Evolutionary conservation across 2,797 vertebrate species (phyloP).

Genomic region (Eleutherodactylus coqui): DNA sequence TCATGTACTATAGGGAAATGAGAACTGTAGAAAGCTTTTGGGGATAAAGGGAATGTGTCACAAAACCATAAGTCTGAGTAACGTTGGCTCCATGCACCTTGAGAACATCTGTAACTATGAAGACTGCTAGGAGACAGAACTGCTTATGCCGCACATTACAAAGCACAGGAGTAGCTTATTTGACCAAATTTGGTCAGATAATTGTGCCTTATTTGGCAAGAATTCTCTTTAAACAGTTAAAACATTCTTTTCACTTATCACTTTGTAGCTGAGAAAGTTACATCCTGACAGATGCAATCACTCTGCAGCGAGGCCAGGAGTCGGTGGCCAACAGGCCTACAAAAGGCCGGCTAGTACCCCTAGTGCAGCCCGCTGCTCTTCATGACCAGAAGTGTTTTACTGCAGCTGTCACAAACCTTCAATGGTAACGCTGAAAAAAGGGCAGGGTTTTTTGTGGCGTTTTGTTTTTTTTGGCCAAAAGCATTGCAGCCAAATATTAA

Average conservation of each 20-base stretch:
- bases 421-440: too few species aligned
- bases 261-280: background rate
- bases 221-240: background rate
- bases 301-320: background rate
- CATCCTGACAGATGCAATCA: background rate
- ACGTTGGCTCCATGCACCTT: background rate
- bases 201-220: slow-evolving; percentile 70
- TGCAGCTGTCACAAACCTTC: too few species aligned
- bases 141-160: slow-evolving; percentile 79
- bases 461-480: too few species aligned
- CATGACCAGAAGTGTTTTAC: too few species aligned
- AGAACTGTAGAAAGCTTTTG: too few species aligned
- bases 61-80: too few species aligned
- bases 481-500: too few species aligned
- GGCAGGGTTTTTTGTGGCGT: too few species aligned
- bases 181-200: slow-evolving; percentile 90
- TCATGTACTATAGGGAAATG: too few species aligned
- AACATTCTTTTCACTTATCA: background rate
- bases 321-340: background rate
- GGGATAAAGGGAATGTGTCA: too few species aligned
- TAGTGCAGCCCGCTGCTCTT: too few species aligned
- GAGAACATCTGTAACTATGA: slow-evolving; percentile 49
- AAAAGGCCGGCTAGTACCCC: background rate
- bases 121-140: slow-evolving; percentile 67
- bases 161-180: slow-evolving; percentile 86